Evolutionary conservation across 2,888 invertebrate species (phyloP).

Genomic region (Drosophila nr. perissopoda): DNA sequence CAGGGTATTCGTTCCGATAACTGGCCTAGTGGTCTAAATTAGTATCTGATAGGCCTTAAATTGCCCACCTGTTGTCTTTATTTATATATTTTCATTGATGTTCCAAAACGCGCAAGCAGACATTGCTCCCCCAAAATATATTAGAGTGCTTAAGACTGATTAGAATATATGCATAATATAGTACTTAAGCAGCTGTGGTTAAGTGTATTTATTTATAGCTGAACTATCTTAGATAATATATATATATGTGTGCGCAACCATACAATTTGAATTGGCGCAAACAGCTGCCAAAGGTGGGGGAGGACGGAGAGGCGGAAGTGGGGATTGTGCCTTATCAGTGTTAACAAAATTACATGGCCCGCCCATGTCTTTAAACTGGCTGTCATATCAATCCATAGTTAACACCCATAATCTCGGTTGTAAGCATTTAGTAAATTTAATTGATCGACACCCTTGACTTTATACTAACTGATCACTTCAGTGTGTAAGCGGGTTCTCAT

Average conservation of each 20-base stretch:
- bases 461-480: conserved; percentile 41
- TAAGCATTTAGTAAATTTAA: conserved; percentile 41
- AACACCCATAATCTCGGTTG: conserved; percentile 50
- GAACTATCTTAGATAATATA: not conserved
- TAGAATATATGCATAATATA: conserved; percentile 43
- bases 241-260: not conserved
- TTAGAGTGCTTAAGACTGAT: conserved; percentile 40
- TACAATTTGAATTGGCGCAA: conserved; percentile 4
- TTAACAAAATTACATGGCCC: conserved; percentile 4
- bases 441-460: conserved; percentile 37
- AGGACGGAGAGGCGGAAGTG: not conserved
- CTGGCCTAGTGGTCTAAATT: conserved; percentile 22
- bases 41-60: conserved; percentile 34
- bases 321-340: conserved; percentile 4
- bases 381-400: conserved; percentile 8
- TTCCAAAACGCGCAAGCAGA: conserved; percentile 24
- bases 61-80: conserved; percentile 4
- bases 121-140: conserved; percentile 8
- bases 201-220: not conserved
- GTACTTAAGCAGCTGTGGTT: conserved; percentile 4
- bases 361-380: not conserved
- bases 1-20: conserved; percentile 20
- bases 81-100: conserved; percentile 7
- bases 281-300: not conserved
- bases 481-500: not conserved